Base-by-base conservation (phyloP, 2,113 vertebrate species). In the Esox niger region DNA sequence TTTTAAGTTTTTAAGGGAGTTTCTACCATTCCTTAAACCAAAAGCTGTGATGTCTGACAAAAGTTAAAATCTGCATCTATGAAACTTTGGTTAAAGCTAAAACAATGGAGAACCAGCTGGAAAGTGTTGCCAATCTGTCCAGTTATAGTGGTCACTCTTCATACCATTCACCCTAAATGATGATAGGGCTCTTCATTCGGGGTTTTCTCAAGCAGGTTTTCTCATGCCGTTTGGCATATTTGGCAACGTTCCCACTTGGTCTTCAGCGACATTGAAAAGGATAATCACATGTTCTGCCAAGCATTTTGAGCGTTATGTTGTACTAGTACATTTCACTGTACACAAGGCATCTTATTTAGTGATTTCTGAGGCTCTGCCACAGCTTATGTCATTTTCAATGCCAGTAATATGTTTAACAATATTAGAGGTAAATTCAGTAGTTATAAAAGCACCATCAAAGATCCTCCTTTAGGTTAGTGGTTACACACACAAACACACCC, bases 81-180 rank as follows among this genome's bases (percentile, higher is more conserved):
- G 74, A 80, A 69, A 87, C 87, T 89, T 90, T 90, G 88, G 87
- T 88, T 87, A 85, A 88, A 88, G 85, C 84, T 84, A 74, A 80
- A n/a, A 77, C 66, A 74, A 78, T 60, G 55, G 62, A 33, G 49
- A 66, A 65, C 71, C 64, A 69, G 65, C 55, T 27, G 76, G 68
- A 79, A 76, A 78, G 57, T 64, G 62, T 68, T 64, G 66, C 71
- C 66, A 61, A 73, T 21, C 17, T 3, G 54, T 27, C 32, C 9
- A 58, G 62, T 20, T 59, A 72, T 62, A 31, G 73, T 59, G 43
- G 71, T 78, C 59, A 63, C 26, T 43, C 26, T 17, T 62, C 66
- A 72, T 49, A 63, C 21, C 0, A 1, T 64, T 64, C 30, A 59
- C 6, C n/a, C 43, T 49, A 43, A 52, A 46, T 13, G 47, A 65